A percentile compares a stretch with the other conserved stretches of the same genome.
Conservation (phyloP, 1,140 invertebrate genomes). For the Drosophila funebris region DNA sequence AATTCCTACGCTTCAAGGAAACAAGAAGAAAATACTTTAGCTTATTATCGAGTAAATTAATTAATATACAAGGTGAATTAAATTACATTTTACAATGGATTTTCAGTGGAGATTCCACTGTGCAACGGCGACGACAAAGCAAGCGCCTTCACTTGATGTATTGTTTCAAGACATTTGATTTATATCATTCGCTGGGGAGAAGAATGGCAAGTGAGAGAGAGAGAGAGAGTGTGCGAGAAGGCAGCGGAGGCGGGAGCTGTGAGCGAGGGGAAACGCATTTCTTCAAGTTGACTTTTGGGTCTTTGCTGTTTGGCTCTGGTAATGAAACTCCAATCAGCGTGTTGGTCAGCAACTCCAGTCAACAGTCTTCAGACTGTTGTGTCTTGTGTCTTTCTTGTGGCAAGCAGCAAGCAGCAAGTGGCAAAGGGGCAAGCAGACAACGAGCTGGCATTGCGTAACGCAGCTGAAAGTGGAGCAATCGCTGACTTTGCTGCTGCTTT, state of each 20-base stretch:
- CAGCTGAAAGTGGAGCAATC: slow-evolving; percentile 72
- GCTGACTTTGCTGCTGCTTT: slow-evolving; percentile 29
- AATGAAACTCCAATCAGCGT: slow-evolving; percentile 78
- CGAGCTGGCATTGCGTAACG: slow-evolving; percentile 61
- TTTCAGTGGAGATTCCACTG: not conserved
- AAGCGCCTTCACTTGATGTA: slow-evolving; percentile 66
- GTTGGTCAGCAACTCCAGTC: slow-evolving; percentile 19
- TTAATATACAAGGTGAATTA: too few species aligned
- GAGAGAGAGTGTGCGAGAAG: not conserved
- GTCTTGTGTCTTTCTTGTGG: slow-evolving; percentile 34
- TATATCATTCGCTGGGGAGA: slow-evolving; percentile 54
- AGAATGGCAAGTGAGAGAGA: not conserved
- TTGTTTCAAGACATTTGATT: slow-evolving; percentile 74
- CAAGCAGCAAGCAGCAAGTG: not conserved
- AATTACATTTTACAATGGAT: not conserved
- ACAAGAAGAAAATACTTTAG: too few species aligned
- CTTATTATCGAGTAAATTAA: too few species aligned
- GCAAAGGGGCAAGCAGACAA: slow-evolving; percentile 17
- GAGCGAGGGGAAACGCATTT: slow-evolving; percentile 35
- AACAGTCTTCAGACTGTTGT: slow-evolving; percentile 30
- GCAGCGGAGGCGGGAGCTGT: not conserved
- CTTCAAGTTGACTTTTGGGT: slow-evolving; percentile 17
- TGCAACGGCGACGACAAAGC: slow-evolving; percentile 29
- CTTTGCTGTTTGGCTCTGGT: too few species aligned
- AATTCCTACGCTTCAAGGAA: too few species aligned